Evolutionary conservation across 2,113 vertebrate species (phyloP).

Genomic region (Narcine bancroftii): DNA sequence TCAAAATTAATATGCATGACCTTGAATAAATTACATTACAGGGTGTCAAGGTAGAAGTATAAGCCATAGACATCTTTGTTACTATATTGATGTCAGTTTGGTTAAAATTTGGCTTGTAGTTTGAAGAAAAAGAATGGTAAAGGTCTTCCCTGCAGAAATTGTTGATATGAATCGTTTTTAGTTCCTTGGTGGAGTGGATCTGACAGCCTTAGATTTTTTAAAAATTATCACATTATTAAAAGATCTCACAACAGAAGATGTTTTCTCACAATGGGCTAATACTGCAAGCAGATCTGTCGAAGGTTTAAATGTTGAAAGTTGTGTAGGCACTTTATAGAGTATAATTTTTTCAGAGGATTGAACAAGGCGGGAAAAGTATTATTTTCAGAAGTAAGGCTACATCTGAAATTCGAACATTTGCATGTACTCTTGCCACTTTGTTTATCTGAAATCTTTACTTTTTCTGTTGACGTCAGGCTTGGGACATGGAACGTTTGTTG

Average conservation of each 20-base stretch:
- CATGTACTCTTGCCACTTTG: neutral
- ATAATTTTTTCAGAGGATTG: neutral
- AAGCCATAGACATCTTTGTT: neutral
- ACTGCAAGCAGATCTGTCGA: neutral
- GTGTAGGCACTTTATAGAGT: too few relatives aligned
- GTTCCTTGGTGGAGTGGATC: neutral
- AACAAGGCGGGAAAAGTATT: neutral
- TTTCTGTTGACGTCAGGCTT: constrained; percentile 61
- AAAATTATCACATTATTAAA: neutral
- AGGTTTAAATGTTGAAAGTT: neutral
- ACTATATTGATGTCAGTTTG: neutral
- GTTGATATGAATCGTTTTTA: neutral
- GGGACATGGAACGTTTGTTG: constrained; percentile 96
- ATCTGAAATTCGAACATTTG: neutral
- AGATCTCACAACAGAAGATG: neutral
- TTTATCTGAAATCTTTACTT: neutral
- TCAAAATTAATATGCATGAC: too few relatives aligned
- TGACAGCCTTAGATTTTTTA: neutral
- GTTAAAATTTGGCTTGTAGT: neutral
- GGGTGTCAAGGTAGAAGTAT: neutral
- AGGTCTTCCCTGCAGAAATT: neutral
- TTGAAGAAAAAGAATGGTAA: neutral
- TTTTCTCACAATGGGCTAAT: neutral
- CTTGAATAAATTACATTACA: neutral
- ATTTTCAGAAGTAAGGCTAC: neutral